Base-by-base conservation (phyloP, 2,797 vertebrate species). In the Ptychobarbus kaznakovi region DNA sequence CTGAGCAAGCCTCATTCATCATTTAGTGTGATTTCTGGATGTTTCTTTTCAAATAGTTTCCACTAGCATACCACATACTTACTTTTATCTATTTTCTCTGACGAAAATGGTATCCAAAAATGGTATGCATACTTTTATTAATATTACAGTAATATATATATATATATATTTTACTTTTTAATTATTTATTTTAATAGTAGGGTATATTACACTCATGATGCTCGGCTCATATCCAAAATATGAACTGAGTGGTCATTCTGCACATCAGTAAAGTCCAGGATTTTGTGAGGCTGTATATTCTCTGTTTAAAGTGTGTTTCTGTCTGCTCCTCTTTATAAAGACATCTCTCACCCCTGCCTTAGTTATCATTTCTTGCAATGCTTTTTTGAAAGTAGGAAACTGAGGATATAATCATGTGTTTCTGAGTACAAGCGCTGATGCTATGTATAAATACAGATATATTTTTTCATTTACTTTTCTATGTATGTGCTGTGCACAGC, bases 281-380 rank as follows among this genome's bases (percentile, higher is more conserved):
- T 65, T 53, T 83, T 66, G 72, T 51, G 53, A 40, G 44, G 18
- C 28, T 69, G 40, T 93, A 90, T 90, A 20, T 68, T 38, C 32
- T 32, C 32, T 32, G 32, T 32, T 32, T 35, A 68, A 68, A 35
- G 65, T 94, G 88, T 90, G 88, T 91, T 90, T 93, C 89, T 88
- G 92, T 94, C 91, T 87, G 69, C 91, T 90, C 90, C 66, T 93
- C 91, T 93, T 90, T 93, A 90, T 92, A 93, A 89, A 92, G 93
- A 96, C 94, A 95, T 96, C 96, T 96, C 96, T 97, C 95, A 94
- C 95, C 89, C 94, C 94, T 96, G 94, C 94, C 93, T 96, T 95
- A 94, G 93, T 95, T 95, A 93, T 90, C 92, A 94, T 95, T 96
- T 95, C 92, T 92, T 92, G 88, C 0, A 85, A 93, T 94, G 92